Evolutionary conservation across 2,113 vertebrate genomes (phyloP).

Genomic region (Gobius niger): DNA sequence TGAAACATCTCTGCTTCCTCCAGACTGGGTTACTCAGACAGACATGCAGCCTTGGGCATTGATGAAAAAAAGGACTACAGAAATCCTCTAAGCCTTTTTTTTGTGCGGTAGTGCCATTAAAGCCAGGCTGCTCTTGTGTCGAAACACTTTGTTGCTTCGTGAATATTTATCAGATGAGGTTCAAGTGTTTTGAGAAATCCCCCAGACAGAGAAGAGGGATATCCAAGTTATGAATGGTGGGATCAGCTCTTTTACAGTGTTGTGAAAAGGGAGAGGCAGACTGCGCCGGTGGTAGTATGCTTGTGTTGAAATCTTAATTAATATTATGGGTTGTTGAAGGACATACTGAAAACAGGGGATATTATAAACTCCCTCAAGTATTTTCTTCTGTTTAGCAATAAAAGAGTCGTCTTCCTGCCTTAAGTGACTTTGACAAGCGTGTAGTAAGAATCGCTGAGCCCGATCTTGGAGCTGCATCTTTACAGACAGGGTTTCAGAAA

Average conservation of each 20-base stretch:
- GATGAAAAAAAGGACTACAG: conserved; percentile 25
- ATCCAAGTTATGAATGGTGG: conserved; percentile 50
- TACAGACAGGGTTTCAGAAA: too few relatives aligned
- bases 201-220: conserved; percentile 48
- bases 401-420: too few relatives aligned
- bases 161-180: conserved; percentile 59
- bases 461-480: too few relatives aligned
- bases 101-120: conserved; percentile 47
- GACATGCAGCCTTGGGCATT: conserved; percentile 50
- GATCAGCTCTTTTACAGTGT: conserved; percentile 43
- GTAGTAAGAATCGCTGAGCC: too few relatives aligned
- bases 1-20: conserved; percentile 36
- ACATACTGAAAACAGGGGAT: conserved; percentile 7
- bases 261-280: conserved; percentile 28
- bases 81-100: conserved; percentile 11
- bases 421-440: too few relatives aligned
- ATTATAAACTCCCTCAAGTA: neutral
- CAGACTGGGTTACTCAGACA: conserved; percentile 52
- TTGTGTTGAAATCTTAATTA: conserved; percentile 30
- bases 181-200: conserved; percentile 52
- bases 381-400: too few relatives aligned
- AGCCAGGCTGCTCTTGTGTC: conserved; percentile 27
- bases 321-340: conserved; percentile 20
- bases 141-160: conserved; percentile 40
- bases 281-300: conserved; percentile 34